Base-by-base conservation (phyloP, 2,888 invertebrate genomes). In the Yponomeuta evonymella region DNA sequence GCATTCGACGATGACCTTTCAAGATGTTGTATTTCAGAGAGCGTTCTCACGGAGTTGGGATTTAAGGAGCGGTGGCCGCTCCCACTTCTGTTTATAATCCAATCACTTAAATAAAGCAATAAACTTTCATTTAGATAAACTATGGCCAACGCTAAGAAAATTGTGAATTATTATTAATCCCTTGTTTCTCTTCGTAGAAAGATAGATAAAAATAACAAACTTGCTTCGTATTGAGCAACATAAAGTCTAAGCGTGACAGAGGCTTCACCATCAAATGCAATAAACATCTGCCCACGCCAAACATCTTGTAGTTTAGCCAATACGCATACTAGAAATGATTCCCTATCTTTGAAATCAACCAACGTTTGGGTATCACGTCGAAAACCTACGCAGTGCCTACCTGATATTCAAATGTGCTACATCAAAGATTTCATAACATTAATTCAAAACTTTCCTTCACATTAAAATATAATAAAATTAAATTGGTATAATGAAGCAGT, bases 21-120 rank as follows among this genome's bases (percentile, higher is more conserved):
- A 30, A 65, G 30, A 65, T 58, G 65, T 65, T 29, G 65, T 65
- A 15, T 58, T 65, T 65, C 33, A 65, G 65, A 65, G 65, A 65
- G 33, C 12, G 29, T 65, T 65, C 65, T 65, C 65, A 65, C 30
- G 65, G 6, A 29, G 33, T 33, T 65, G 2, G 30, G 33, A 30
- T 33, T 30, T 10, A 12, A 65, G 65, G 65, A 65, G 65, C 29
- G 65, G 65, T 65, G 12, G 33, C 65, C 65, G 65, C 65, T 33
- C 65, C 65, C 33, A 65, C 29, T 65, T 65, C 65, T 65, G 65
- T 29, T 65, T 65, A 33, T 30, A 30, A 30, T 12, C 65, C 8
- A 65, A 29, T 65, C 8, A 43, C 43, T 43, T 43, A 43, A 8
- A 43, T 65, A 29, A 65, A 12, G 12, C 33, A 65, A 65, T 33